phyloP scores from a whole-genome alignment of 2,797 vertebrate species.

The Coracias cyanogaster region DNA sequence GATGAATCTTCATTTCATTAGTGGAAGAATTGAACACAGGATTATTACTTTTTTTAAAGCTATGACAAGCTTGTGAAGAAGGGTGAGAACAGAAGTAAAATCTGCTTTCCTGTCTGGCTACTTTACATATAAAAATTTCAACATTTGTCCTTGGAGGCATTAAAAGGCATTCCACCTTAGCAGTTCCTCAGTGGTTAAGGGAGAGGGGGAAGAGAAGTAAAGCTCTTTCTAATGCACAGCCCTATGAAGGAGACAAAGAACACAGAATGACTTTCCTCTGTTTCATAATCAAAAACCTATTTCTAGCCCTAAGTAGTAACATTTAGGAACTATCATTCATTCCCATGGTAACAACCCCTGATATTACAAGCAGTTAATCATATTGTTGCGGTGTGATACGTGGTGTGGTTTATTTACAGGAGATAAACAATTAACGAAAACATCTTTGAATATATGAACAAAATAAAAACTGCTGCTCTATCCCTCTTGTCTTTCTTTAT shows the following conservation, averaged over 20 bases:
- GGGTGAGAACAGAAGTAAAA: not conserved
- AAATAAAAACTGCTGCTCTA: slow-evolving; percentile 18
- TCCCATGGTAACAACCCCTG: slow-evolving; percentile 66
- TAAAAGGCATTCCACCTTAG: not conserved
- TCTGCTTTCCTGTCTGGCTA: not conserved
- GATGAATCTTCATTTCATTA: not conserved
- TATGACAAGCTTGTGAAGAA: not conserved
- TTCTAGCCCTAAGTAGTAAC: slow-evolving; percentile 15
- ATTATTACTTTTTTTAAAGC: not conserved
- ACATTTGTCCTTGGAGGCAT: not conserved
- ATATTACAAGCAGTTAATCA: slow-evolving; percentile 65
- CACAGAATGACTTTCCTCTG: not conserved
- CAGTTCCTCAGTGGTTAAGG: not conserved
- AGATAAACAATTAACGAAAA: slow-evolving; percentile 61
- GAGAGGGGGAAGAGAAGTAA: not conserved
- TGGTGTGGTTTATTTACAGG: slow-evolving; percentile 25
- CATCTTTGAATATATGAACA: slow-evolving; percentile 47
- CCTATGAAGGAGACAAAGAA: not conserved
- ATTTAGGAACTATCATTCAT: slow-evolving; percentile 48
- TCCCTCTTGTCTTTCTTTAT: not conserved
- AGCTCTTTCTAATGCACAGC: not conserved
- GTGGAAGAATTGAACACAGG: not conserved
- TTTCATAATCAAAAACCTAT: not conserved
- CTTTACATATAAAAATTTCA: not conserved
- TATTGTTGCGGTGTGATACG: slow-evolving; percentile 26